phyloP scores from a whole-genome alignment of 2,113 vertebrate genomes.

The Syngnathus floridae region DNA sequence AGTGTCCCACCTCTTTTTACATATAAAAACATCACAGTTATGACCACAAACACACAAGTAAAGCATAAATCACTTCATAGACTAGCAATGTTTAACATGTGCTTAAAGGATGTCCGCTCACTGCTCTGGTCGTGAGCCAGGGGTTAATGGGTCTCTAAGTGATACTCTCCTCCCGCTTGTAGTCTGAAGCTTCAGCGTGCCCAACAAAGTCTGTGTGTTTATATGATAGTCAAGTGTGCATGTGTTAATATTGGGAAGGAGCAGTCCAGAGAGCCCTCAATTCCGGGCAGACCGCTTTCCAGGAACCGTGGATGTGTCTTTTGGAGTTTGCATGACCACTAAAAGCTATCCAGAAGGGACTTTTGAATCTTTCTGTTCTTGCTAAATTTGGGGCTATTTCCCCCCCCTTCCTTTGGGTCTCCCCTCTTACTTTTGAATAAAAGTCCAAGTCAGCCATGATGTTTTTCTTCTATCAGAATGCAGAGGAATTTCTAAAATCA shows the following conservation, averaged over 20 bases:
- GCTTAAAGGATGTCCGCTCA: conserved; percentile 44
- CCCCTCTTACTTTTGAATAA: conserved; percentile 23
- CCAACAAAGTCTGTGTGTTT: conserved; percentile 43
- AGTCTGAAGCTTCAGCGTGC: conserved; percentile 49
- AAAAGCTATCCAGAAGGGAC: conserved; percentile 37
- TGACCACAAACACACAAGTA: conserved; percentile 17
- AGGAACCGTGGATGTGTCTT: conserved; percentile 39
- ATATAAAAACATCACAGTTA: conserved; percentile 4
- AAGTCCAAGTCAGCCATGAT: conserved; percentile 38
- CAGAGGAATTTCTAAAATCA: conserved; percentile 28
- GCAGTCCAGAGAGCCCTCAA: conserved; percentile 37
- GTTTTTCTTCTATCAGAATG: conserved; percentile 28
- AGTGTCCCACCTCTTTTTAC: background rate
- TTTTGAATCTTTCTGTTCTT: conserved; percentile 44
- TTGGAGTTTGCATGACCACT: conserved; percentile 17
- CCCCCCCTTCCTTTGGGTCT: conserved; percentile 23
- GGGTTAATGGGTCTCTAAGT: conserved; percentile 65
- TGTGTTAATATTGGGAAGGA: conserved; percentile 43
- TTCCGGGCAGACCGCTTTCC: conserved; percentile 46
- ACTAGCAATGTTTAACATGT: conserved; percentile 45
- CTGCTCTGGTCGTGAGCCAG: conserved; percentile 60
- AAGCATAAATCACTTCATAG: conserved; percentile 41
- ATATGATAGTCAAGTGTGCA: conserved; percentile 44
- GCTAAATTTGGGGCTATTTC: conserved; percentile 32
- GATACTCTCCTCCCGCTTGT: conserved; percentile 48